phyloP scores from a whole-genome alignment of 2,888 invertebrate genomes.

The Caenorhabditis wallacei region DNA sequence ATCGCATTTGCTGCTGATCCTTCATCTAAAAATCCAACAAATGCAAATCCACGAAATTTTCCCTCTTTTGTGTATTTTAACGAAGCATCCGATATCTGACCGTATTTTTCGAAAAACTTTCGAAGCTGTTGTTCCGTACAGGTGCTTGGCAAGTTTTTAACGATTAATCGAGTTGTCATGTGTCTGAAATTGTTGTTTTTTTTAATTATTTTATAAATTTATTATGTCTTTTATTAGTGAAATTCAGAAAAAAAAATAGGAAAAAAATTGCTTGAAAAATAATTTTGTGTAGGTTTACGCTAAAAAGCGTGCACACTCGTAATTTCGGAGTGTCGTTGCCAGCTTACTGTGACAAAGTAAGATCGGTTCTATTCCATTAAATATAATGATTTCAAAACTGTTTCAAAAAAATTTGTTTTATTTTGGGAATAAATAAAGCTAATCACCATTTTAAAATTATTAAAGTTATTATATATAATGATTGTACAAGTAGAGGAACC shows the following conservation, averaged over 20 bases:
- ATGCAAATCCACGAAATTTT: slow-evolving; percentile 94
- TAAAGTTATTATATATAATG: slow-evolving; percentile 10
- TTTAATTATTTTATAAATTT: not conserved
- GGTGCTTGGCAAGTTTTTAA: slow-evolving; percentile 78
- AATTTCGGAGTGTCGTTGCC: slow-evolving; percentile 38
- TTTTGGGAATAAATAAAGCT: slow-evolving; percentile 36
- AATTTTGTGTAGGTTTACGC: slow-evolving; percentile 26
- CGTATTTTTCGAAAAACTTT: slow-evolving; percentile 72
- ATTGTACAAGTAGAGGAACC: not conserved
- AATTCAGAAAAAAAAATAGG: slow-evolving; percentile 17
- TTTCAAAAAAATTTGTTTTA: slow-evolving; percentile 35
- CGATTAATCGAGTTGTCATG: slow-evolving; percentile 77
- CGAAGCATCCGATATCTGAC: slow-evolving; percentile 91
- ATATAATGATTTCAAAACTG: no score
- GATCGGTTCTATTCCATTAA: no score
- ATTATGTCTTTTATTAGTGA: not conserved
- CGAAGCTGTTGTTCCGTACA: slow-evolving; percentile 77
- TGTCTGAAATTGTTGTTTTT: slow-evolving; percentile 21
- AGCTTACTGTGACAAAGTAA: no score
- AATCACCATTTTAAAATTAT: slow-evolving; percentile 22
- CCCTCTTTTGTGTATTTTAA: slow-evolving; percentile 92
- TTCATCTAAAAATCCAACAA: slow-evolving; percentile 92
- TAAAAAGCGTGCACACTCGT: slow-evolving; percentile 19
- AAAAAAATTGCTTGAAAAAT: not conserved
- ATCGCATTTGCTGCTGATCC: slow-evolving; percentile 90